Evolutionary conservation across 2,797 vertebrate species (phyloP).

Genomic region (Euthynnus affinis): DNA sequence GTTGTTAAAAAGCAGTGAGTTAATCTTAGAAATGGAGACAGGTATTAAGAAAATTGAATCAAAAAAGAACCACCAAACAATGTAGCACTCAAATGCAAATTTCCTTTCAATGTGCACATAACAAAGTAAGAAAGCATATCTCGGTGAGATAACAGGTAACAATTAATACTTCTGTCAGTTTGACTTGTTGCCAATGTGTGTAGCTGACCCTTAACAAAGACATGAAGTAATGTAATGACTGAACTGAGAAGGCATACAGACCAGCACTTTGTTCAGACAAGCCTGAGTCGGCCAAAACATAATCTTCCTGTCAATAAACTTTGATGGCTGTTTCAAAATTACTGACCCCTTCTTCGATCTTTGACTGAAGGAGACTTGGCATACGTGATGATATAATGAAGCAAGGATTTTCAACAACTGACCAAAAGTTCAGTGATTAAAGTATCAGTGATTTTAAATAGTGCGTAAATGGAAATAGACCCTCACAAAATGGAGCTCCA

Average conservation of each 20-base stretch:
- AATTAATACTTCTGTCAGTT: constrained; percentile 21
- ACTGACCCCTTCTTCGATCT: neutral
- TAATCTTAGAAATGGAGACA: constrained; percentile 40
- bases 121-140: neutral
- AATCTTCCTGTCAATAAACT: neutral
- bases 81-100: neutral
- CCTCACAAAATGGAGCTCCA: constrained; percentile 73
- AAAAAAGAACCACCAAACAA: constrained; percentile 6
- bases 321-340: neutral
- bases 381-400: constrained; percentile 1
- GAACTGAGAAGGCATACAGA: neutral
- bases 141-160: neutral
- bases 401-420: neutral
- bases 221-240: neutral
- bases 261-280: constrained; percentile 11
- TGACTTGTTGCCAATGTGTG: constrained; percentile 25
- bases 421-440: neutral
- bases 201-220: neutral
- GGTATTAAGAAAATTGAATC: neutral
- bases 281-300: constrained; percentile 14
- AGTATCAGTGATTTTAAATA: neutral
- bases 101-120: neutral
- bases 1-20: constrained; percentile 40
- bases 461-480: constrained; percentile 9
- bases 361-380: neutral